Evolutionary conservation across 2,888 invertebrate species (phyloP), one percentile per base, ranked within the genome.

Genomic region (Brachynemurus nebulosus): DNA sequence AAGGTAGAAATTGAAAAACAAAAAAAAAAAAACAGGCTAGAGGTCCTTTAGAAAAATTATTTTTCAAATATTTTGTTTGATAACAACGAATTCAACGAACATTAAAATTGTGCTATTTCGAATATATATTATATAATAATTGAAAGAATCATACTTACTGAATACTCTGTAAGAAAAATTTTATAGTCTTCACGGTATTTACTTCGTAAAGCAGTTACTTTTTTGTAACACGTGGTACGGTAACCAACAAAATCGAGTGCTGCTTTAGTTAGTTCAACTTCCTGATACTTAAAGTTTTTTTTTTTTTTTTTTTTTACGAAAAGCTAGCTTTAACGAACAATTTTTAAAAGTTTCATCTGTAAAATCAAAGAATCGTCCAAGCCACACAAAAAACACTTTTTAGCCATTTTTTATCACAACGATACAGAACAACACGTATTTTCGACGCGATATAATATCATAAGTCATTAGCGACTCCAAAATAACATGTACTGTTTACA

Each of bases 121-220:
- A n/a, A n/a, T n/a, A n/a, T n/a, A n/a, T n/a, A n/a, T n/a, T n/a
- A n/a, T n/a, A n/a, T n/a, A n/a, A n/a, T n/a, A n/a, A n/a, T n/a
- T n/a, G n/a, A n/a, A n/a, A n/a, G n/a, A n/a, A n/a, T n/a, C n/a
- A 35, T 47, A 47, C 45, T 47, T 47, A 45, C 47, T 45, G 46
- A 35, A 44, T 47, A 30, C 36, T 49, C 46, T 39, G 49, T 12
- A 27, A 9, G 12, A 48, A 49, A 43, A 42, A 35, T 37, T 30
- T 45, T 16, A 48, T 43, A 50, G 45, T 45, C 45, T 50, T 50
- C 48, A 39, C 48, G 46, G 27, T 47, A 48, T 50, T 48, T 49
- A 27, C 42, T 48, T 3, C 6, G 23, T 42, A 48, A 48, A 47
- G 40, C 48, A 9, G 43, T 49, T 30, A 47, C 37, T 47, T 47